These are phyloP conservation scores for Neogale vison DNA, from an alignment of 2,113 vertebrate species.

Conservation along the genomic window DNA sequence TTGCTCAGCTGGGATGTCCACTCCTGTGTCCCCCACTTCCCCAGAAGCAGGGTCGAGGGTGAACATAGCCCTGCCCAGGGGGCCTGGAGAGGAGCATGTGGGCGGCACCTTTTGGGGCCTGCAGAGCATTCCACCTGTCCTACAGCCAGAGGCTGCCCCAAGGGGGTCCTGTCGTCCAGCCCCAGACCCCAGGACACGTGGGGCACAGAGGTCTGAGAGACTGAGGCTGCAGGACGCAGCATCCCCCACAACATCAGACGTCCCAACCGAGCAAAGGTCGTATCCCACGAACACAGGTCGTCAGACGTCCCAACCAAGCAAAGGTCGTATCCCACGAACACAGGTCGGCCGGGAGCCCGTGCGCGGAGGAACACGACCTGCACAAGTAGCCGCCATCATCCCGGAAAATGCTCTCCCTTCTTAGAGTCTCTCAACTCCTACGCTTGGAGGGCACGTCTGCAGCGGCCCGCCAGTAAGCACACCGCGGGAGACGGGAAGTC, in stretches of 20 bases:
- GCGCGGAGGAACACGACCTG: not conserved
- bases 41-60: not conserved
- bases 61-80: not conserved
- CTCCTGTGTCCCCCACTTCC: not conserved
- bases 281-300: too few relatives aligned
- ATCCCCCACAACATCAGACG: too few relatives aligned
- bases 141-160: not conserved
- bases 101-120: not conserved
- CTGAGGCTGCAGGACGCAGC: too few relatives aligned
- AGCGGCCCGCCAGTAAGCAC: rapidly evolving
- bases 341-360: rapidly evolving
- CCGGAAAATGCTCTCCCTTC: not conserved
- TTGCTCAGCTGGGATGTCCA: not conserved
- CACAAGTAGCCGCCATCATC: not conserved
- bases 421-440: rapidly evolving
- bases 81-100: not conserved
- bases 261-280: not conserved
- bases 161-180: not conserved
- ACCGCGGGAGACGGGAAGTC: rapidly evolving
- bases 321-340: too few relatives aligned
- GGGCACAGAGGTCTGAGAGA: not conserved
- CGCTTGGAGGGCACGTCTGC: not conserved
- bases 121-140: not conserved
- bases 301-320: not conserved
- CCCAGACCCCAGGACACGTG: not conserved